These are phyloP conservation scores for Mesaphorura yosii DNA, from an alignment of 1,140 invertebrate genomes.

Conservation along the genomic window DNA sequence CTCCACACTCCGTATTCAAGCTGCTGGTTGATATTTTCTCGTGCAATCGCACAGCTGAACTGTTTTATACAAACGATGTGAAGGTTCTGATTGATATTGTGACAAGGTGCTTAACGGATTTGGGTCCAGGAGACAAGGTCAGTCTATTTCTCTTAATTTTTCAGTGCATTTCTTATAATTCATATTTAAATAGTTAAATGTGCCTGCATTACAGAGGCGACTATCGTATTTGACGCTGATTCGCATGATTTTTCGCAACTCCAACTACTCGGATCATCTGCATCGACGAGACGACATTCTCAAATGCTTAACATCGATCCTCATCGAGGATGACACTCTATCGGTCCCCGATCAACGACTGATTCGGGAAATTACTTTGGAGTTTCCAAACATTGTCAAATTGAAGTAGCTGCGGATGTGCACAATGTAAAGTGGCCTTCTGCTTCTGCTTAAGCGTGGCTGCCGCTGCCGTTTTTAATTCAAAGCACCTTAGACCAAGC, in stretches of 20 bases:
- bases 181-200: background rate
- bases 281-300: slow-evolving; percentile 63
- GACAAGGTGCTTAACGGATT: slow-evolving; percentile 70
- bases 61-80: slow-evolving; percentile 87
- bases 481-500: too few species aligned
- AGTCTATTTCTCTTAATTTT: slow-evolving; percentile 26
- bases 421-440: too few species aligned
- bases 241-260: slow-evolving; percentile 59
- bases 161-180: background rate
- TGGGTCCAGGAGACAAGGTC: slow-evolving; percentile 75
- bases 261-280: slow-evolving; percentile 58
- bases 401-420: background rate
- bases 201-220: slow-evolving; percentile 34
- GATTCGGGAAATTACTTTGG: slow-evolving; percentile 63
- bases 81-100: slow-evolving; percentile 86
- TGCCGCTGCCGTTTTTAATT: too few species aligned
- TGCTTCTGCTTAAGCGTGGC: too few species aligned
- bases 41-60: slow-evolving; percentile 56
- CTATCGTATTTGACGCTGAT: slow-evolving; percentile 62
- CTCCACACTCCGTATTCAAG: slow-evolving; percentile 74
- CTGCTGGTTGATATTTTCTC: slow-evolving; percentile 74
- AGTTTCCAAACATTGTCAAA: slow-evolving; percentile 48
- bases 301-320: slow-evolving; percentile 68
- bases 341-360: slow-evolving; percentile 60
- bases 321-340: slow-evolving; percentile 60